Base-by-base conservation (phyloP, 2,113 vertebrate genomes). In the Scolopax mira region DNA sequence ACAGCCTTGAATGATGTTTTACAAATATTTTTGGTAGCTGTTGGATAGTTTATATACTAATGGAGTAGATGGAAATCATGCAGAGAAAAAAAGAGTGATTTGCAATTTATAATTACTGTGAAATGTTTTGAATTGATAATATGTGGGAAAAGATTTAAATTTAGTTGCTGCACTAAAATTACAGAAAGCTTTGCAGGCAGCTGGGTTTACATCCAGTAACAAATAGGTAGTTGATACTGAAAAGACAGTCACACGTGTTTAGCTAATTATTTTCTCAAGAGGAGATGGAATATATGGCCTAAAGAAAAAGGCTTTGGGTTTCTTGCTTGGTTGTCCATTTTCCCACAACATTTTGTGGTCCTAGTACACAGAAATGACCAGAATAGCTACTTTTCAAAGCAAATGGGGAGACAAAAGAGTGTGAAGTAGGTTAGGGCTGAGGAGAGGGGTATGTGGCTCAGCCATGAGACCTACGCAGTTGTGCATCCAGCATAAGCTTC, bases 1-100 rank as follows among this genome's bases (percentile, higher is more conserved):
- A 52, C 52, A 72, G 35, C 69, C 61, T 85, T 69, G 54, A 93
- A 44, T 51, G 30, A 39, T 81, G 33, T 93, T 95, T 95, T 69
- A 8, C 60, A 96, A 93, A 75, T 87, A 39, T 88, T 89, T 88
- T 85, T 93, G 52, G 66, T 91, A 69, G 39, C 58, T 77, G 49
- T 57, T 79, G 44, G 7, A 49, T 88, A 69, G 67, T 89, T 93
- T 66, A 44, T 86, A 18, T 79, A 70, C 41, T 62, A 85, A 66
- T 33, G 10, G 71, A 62, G 51, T 60, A 80, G 83, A 74, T 60
- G 27, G 39, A 62, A 91, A 67, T 86, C 13, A 24, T 10, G 30
- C 51, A 81, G 84, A 78, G 67, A 73, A 89, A 82, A 44, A 55
- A 93, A 66, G 46, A 91, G 64, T 64, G 8, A 90, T 84, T 93